phyloP scores from a whole-genome alignment of 2,113 vertebrate genomes.

The Syngnathus floridae region DNA sequence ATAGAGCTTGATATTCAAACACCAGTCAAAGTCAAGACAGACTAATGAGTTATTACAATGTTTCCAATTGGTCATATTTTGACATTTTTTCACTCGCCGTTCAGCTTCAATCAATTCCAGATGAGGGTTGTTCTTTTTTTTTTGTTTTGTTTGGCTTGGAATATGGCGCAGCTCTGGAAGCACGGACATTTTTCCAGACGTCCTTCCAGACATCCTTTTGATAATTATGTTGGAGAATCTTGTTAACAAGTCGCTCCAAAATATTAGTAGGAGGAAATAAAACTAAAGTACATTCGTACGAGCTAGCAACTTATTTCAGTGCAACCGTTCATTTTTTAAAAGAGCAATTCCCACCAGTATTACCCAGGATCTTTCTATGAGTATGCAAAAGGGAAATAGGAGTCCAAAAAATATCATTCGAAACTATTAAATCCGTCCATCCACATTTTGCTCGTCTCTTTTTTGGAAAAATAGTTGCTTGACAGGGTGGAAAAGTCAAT shows the following conservation, averaged over 20 bases:
- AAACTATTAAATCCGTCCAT: too few relatives aligned
- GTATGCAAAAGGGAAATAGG: not conserved
- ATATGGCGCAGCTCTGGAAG: not conserved
- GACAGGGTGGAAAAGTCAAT: too few relatives aligned
- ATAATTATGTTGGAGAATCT: not conserved
- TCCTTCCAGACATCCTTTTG: not conserved
- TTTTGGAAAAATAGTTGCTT: too few relatives aligned
- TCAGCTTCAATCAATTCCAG: conserved; percentile 4
- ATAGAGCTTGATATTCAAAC: not conserved
- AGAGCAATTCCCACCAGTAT: not conserved
- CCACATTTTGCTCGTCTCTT: too few relatives aligned
- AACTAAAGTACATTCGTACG: not conserved
- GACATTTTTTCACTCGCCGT: not conserved
- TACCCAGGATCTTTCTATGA: not conserved
- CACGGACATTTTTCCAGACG: not conserved
- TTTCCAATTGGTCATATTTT: conserved; percentile 3
- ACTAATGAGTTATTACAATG: not conserved
- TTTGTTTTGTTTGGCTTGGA: not conserved
- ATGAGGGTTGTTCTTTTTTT: not conserved
- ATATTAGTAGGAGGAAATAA: not conserved
- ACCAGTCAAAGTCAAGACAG: conserved; percentile 1
- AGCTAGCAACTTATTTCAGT: not conserved
- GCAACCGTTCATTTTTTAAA: not conserved
- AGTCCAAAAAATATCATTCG: too few relatives aligned
- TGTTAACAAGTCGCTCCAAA: not conserved